phyloP scores from a whole-genome alignment of 1,140 invertebrate genomes.

The Odontomachus brunneus region DNA sequence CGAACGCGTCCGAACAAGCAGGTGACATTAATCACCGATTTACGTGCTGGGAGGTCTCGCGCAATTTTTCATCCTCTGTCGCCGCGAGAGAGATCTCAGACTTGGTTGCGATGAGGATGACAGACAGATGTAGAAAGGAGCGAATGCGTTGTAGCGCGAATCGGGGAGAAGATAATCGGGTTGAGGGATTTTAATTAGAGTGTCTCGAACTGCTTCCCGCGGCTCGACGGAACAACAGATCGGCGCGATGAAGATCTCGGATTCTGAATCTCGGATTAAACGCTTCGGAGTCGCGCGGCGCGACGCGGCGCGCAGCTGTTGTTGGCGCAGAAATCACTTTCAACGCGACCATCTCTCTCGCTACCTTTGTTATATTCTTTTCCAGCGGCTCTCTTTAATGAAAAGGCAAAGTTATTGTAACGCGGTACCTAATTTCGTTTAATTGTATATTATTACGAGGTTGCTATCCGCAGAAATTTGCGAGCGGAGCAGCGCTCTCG shows the following conservation, averaged over 20 bases:
- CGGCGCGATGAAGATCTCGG: background rate
- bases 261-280: constrained; percentile 38
- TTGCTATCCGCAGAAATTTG: constrained; percentile 66
- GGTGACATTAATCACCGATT: constrained; percentile 46
- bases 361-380: constrained; percentile 38
- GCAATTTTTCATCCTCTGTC: constrained; percentile 30
- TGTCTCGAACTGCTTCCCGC: too few relatives aligned
- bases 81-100: background rate
- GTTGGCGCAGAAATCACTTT: constrained; percentile 50
- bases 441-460: constrained; percentile 76
- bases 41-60: constrained; percentile 16
- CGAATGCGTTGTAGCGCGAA: background rate
- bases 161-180: constrained; percentile 7
- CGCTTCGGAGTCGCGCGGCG: constrained; percentile 1
- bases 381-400: constrained; percentile 67
- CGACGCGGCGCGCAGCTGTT: constrained; percentile 30
- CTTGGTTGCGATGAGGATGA: constrained; percentile 10
- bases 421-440: constrained; percentile 74
- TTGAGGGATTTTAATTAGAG: constrained; percentile 21
- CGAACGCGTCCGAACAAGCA: constrained; percentile 7
- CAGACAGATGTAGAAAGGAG: background rate
- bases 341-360: background rate
- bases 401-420: constrained; percentile 77
- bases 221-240: constrained; percentile 1
- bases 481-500: constrained; percentile 31